These are phyloP conservation scores for Grammomys surdaster DNA, from an alignment of 2,113 vertebrate species.

Conservation along the genomic window DNA sequence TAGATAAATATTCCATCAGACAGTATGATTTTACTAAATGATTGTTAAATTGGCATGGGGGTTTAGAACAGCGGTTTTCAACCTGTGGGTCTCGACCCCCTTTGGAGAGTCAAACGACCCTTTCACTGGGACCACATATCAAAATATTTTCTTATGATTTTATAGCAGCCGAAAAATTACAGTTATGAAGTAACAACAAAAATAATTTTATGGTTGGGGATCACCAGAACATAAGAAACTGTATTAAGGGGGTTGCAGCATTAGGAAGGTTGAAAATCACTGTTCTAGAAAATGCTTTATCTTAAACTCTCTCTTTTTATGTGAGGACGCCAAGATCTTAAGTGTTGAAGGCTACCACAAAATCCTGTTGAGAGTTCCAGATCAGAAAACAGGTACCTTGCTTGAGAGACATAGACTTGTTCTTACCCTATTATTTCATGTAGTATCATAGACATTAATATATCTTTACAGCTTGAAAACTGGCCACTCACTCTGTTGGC, in stretches of 20 bases:
- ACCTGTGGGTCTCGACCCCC: background rate
- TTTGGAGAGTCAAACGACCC: background rate
- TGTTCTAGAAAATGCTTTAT: constrained; percentile 30
- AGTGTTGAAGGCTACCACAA: background rate
- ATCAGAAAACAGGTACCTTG: background rate
- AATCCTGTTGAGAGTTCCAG: background rate
- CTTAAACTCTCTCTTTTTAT: background rate
- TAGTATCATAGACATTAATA: background rate
- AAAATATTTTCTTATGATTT: background rate
- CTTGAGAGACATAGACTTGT: background rate
- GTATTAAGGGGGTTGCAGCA: background rate
- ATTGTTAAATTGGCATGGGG: background rate
- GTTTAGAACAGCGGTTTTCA: background rate
- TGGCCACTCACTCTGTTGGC: background rate
- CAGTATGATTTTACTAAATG: background rate
- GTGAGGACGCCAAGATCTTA: background rate
- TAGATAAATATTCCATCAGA: background rate
- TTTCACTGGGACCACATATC: background rate
- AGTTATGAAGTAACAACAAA: background rate
- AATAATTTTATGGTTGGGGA: background rate
- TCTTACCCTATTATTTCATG: background rate
- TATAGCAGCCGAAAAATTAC: background rate
- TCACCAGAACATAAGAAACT: background rate
- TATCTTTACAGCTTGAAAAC: background rate
- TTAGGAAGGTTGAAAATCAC: background rate